Evolutionary conservation across 2,113 vertebrate species (phyloP), one percentile per base, ranked within the genome.

Genomic region (Gymnobelideus leadbeateri): DNA sequence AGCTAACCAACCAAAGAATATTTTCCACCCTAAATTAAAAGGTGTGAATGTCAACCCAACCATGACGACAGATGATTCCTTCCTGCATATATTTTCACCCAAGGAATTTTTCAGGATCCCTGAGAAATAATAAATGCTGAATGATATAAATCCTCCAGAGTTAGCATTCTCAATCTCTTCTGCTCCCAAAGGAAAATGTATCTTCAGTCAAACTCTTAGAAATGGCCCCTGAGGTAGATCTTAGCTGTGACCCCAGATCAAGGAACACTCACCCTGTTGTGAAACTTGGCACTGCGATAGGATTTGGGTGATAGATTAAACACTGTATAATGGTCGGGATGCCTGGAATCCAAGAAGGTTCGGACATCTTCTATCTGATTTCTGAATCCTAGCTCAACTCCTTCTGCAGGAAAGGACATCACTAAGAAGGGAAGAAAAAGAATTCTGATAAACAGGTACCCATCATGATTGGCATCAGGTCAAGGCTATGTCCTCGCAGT

Each of bases 291-390:
- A 94, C 99, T 99, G 68, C 99, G 99, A 97, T 99, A 99, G 96
- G 99, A 99, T 97, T 99, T 99, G 97, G 99, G 99, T 1, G 99
- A 99, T 92, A 99, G 98, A 98, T 99, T 99, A 98, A 99, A 99
- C 97, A 99, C 99, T 3, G 99, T 99, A 98, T 99, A 99, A 98
- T 99, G 99, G 98, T 99, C 99, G 2, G 99, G 99, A 97, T 99
- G 99, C 61, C 99, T 99, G 93, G 99, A 99, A 98, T 99, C 99
- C 94, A 99, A 97, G 97, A 99, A 99, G 0, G 99, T 99, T 96
- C 99, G 99, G n/a, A 99, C 99, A 47, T 99, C 99, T 96, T 99
- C 99, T 1, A 99, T 99, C 68, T 99, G 99, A 98, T 99, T 99
- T 98, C 99, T 99, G 98, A 99, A 99, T 52, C 99, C 99, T 96